Conservation (phyloP, 2,113 vertebrate species). For the Daubentonia madagascariensis region DNA sequence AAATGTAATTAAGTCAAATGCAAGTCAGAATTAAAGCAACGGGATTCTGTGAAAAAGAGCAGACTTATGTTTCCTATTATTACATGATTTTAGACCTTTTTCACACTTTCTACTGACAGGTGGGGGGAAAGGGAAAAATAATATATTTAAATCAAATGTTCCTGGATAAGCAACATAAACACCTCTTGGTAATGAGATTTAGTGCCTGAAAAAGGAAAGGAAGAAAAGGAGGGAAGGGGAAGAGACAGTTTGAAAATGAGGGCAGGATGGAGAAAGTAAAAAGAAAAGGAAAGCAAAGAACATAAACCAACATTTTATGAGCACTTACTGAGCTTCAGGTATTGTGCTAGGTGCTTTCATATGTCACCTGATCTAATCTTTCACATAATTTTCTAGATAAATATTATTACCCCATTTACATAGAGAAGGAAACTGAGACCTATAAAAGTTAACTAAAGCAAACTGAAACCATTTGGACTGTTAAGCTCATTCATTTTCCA, state of each 20-base stretch:
- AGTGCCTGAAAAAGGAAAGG: not conserved
- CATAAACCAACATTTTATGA: not conserved
- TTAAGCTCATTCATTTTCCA: slow-evolving; percentile 8
- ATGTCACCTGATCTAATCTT: not conserved
- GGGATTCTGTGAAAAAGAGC: not conserved
- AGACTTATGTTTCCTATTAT: not conserved
- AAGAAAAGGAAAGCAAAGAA: not conserved
- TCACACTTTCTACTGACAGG: not conserved
- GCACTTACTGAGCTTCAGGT: not conserved
- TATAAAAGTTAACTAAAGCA: not conserved
- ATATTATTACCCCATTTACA: not conserved
- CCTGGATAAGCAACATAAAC: not conserved
- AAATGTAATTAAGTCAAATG: not conserved
- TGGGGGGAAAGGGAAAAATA: not conserved
- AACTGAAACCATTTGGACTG: not conserved
- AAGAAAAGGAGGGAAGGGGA: not conserved
- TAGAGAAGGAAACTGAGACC: not conserved
- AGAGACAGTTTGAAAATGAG: not conserved
- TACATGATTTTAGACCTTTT: not conserved
- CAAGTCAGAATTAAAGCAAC: not conserved
- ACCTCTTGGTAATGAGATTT: not conserved
- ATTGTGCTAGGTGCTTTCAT: not conserved
- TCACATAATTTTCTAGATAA: not conserved
- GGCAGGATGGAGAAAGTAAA: not conserved
- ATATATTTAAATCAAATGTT: not conserved